Conservation (phyloP, 2,888 invertebrate species). For the Heteromurus nitidus region DNA sequence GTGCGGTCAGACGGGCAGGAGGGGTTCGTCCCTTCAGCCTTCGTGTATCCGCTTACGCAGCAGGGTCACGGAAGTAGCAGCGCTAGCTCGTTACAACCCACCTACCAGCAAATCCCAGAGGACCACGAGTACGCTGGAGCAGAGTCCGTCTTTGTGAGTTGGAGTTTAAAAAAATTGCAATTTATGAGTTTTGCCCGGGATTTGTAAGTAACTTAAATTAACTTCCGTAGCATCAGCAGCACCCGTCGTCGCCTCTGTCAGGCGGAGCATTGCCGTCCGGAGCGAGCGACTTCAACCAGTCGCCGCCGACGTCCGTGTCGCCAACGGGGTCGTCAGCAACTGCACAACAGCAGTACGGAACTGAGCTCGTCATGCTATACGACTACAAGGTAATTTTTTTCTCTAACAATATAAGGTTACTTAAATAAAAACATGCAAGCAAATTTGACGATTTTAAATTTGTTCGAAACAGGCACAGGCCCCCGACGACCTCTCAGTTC, state of each 20-base stretch:
- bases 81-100: constrained; percentile 21
- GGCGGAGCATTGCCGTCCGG: constrained; percentile 8
- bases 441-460: no score
- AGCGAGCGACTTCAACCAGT: constrained; percentile 27
- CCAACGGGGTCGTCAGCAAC: constrained; percentile 2
- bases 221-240: constrained; percentile 14
- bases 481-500: constrained; percentile 92
- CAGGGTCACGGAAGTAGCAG: constrained; percentile 36
- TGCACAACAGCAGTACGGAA: constrained; percentile 78
- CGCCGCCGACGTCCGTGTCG: constrained; percentile 3
- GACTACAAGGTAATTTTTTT: constrained; percentile 88
- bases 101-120: constrained; percentile 50
- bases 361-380: constrained; percentile 94
- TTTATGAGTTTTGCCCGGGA: neutral
- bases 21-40: constrained; percentile 86
- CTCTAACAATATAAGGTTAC: no score
- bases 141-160: neutral
- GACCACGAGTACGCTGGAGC: constrained; percentile 36
- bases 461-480: constrained; percentile 91
- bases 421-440: no score
- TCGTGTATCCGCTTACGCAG: constrained; percentile 84
- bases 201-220: constrained; percentile 15
- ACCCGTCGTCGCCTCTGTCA: neutral
- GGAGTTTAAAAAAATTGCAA: neutral
- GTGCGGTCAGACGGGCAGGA: constrained; percentile 93